phyloP scores from a whole-genome alignment of 1,140 invertebrate species.

The Goniozus legneri region DNA sequence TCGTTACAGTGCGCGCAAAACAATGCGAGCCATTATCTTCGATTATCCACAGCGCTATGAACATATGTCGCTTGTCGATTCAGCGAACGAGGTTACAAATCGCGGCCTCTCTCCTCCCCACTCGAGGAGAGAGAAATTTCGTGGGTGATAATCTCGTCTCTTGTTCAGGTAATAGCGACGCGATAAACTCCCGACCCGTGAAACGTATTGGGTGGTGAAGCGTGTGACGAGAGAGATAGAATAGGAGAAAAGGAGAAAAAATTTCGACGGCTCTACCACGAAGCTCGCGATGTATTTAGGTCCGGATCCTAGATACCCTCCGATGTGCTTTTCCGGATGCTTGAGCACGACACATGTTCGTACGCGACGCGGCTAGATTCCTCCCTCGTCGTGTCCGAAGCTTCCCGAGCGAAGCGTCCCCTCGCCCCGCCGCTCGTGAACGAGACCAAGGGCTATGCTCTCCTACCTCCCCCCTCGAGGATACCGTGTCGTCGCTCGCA shows the following conservation, averaged over 20 bases:
- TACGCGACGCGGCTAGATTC: slow-evolving; percentile 29
- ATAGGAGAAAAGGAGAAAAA: neutral
- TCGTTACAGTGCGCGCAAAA: too few relatives aligned
- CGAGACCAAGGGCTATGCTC: slow-evolving; percentile 4
- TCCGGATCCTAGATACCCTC: slow-evolving; percentile 31
- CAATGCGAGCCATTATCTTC: too few relatives aligned
- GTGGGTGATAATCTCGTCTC: slow-evolving; percentile 13
- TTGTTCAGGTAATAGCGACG: slow-evolving; percentile 18
- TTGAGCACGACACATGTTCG: slow-evolving; percentile 47
- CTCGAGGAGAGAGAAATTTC: too few relatives aligned
- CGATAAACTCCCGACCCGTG: slow-evolving; percentile 17
- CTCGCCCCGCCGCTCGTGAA: neutral
- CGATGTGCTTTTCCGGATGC: slow-evolving; percentile 50
- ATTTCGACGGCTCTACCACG: too few relatives aligned
- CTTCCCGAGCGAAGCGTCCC: neutral
- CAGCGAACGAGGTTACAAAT: too few relatives aligned
- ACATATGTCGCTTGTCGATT: too few relatives aligned
- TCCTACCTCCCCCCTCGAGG: slow-evolving; percentile 31
- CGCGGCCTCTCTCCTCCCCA: too few relatives aligned
- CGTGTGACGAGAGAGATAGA: neutral
- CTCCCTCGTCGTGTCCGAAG: slow-evolving; percentile 25
- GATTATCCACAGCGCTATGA: too few relatives aligned
- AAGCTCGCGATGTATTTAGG: slow-evolving; percentile 25
- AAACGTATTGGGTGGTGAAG: too few relatives aligned
- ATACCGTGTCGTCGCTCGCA: slow-evolving; percentile 42